A percentile compares a stretch with the other conserved stretches of the same genome.
Conservation (phyloP, 2,797 vertebrate species). For the Gorsachius magnificus region DNA sequence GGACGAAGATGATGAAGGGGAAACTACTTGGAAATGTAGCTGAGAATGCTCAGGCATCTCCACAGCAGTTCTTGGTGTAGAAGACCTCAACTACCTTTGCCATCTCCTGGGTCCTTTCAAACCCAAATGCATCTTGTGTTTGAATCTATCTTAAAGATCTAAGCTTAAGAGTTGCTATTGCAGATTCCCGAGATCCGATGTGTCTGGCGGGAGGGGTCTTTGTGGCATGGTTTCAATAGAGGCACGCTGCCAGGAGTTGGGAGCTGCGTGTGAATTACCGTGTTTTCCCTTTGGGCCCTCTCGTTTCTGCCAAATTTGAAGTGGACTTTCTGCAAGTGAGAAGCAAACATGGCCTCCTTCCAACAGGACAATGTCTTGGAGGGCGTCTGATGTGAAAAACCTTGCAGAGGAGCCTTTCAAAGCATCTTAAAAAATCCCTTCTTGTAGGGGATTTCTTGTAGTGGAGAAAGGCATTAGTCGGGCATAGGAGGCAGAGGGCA, state of each 20-base stretch:
- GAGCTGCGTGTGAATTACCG: not conserved
- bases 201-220: not conserved
- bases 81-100: not conserved
- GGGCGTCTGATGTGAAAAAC: not conserved
- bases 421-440: not conserved
- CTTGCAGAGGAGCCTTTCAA: not conserved
- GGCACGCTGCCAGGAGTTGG: conserved; percentile 24
- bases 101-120: not conserved
- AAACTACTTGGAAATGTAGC: not conserved
- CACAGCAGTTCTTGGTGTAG: not conserved
- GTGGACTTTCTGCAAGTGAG: conserved; percentile 40
- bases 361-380: conserved; percentile 9
- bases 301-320: conserved; percentile 26
- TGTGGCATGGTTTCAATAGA: not conserved
- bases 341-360: conserved; percentile 32
- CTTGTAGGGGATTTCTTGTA: not conserved
- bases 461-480: not conserved
- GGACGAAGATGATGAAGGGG: not conserved
- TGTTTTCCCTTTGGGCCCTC: conserved; percentile 34
- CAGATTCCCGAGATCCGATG: not conserved
- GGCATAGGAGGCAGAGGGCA: not conserved
- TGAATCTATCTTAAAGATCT: not conserved
- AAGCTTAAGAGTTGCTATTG: not conserved
- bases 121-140: not conserved
- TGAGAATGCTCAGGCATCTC: not conserved